Percentiles rank a stretch among this genome's conserved stretches.
Conservation (phyloP, 2,888 invertebrate genomes). For the Automeris io region DNA sequence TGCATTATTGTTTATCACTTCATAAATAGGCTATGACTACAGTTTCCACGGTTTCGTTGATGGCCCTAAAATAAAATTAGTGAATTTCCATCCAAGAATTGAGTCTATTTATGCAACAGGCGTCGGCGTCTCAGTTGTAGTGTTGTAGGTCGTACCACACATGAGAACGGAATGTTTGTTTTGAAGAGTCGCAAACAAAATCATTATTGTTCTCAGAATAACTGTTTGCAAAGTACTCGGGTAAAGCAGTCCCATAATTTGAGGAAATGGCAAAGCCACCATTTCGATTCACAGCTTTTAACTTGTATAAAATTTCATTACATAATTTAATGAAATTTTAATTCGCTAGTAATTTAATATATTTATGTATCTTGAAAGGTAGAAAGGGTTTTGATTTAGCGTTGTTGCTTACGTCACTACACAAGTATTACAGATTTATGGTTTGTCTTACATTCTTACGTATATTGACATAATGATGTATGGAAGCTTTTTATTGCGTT, state of each 20-base stretch:
- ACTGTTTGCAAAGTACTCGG: slow-evolving; percentile 17
- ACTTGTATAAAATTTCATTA: too few relatives aligned
- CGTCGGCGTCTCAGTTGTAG: slow-evolving; percentile 54
- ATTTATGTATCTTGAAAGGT: too few relatives aligned
- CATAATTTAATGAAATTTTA: too few relatives aligned
- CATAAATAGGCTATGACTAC: slow-evolving; percentile 45
- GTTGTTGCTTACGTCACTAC: not conserved
- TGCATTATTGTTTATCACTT: slow-evolving; percentile 34
- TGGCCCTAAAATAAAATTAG: slow-evolving; percentile 49
- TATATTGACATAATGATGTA: not conserved
- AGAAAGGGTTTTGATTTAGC: not conserved
- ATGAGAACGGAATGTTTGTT: slow-evolving; percentile 64
- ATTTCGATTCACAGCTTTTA: too few relatives aligned
- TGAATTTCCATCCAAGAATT: slow-evolving; percentile 64
- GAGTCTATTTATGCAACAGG: slow-evolving; percentile 62
- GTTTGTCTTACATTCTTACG: slow-evolving; percentile 1
- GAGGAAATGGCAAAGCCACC: too few relatives aligned
- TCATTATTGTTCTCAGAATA: slow-evolving; percentile 57
- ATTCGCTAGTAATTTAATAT: too few relatives aligned
- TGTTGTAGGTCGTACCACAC: slow-evolving; percentile 55
- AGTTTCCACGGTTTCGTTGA: slow-evolving; percentile 37
- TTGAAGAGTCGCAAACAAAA: slow-evolving; percentile 67
- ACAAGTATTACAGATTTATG: not conserved
- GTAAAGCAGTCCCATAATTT: too few relatives aligned
- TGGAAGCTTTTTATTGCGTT: slow-evolving; percentile 6